phyloP scores from a whole-genome alignment of 2,797 vertebrate species.

The Enoplosus armatus region DNA sequence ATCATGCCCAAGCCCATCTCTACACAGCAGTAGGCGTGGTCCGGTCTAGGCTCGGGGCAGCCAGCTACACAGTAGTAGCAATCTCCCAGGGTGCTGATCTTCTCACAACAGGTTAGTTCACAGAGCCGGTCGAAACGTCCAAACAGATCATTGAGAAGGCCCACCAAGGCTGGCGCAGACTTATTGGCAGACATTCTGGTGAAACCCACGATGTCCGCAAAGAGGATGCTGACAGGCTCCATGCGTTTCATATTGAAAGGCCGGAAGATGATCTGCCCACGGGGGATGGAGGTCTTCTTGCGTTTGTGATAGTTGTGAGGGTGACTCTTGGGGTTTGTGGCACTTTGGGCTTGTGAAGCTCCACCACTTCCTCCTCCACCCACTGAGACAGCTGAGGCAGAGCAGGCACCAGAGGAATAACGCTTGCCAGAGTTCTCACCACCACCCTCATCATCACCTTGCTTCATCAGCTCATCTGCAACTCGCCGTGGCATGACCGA shows the following conservation, averaged over 20 bases:
- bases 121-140: slow-evolving; percentile 96
- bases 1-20: slow-evolving; percentile 99
- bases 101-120: slow-evolving; percentile 95
- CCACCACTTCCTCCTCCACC: slow-evolving; percentile 64
- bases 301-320: slow-evolving; percentile 86
- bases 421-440: slow-evolving; percentile 92
- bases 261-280: slow-evolving; percentile 94
- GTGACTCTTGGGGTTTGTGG: slow-evolving; percentile 88
- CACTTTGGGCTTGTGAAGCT: slow-evolving; percentile 61
- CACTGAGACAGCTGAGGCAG: slow-evolving; percentile 70
- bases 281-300: slow-evolving; percentile 96
- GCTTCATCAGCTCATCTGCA: slow-evolving; percentile 96
- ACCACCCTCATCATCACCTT: slow-evolving; percentile 95
- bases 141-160: slow-evolving; percentile 97
- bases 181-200: slow-evolving; percentile 99
- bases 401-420: slow-evolving; percentile 90
- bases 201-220: slow-evolving; percentile 98
- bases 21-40: slow-evolving; percentile 97
- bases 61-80: slow-evolving; percentile 98
- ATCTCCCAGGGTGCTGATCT: slow-evolving; percentile 98
- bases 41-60: slow-evolving; percentile 92
- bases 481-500: slow-evolving; percentile 97
- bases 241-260: slow-evolving; percentile 99
- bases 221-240: slow-evolving; percentile 95
- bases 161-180: slow-evolving; percentile 94